These are phyloP conservation scores for Tiliqua scincoides DNA, from an alignment of 2,113 vertebrate genomes.

Conservation along the genomic window DNA sequence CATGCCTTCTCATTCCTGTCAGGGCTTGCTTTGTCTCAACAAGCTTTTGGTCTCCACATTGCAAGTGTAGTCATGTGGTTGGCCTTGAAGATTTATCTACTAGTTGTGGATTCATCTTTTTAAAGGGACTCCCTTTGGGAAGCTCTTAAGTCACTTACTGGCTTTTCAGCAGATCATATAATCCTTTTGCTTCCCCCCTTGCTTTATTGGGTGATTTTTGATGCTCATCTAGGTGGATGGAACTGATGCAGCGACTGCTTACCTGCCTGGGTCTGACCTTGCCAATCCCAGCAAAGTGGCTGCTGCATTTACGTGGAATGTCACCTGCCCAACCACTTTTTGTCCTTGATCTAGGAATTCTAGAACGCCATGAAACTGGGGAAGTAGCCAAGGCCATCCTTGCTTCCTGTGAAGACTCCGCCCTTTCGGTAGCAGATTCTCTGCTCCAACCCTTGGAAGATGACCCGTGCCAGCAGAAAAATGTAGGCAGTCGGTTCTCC, in stretches of 20 bases:
- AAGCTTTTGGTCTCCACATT: background rate
- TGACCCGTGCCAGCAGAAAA: slow-evolving; percentile 47
- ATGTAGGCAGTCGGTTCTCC: slow-evolving; percentile 48
- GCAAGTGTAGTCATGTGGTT: background rate
- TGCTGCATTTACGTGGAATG: background rate
- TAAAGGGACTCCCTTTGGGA: background rate
- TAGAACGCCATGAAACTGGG: slow-evolving; percentile 80
- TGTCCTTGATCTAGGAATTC: slow-evolving; percentile 67
- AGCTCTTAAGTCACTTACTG: background rate
- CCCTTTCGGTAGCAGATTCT: slow-evolving; percentile 57
- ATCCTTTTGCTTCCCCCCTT: background rate
- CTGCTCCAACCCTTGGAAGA: slow-evolving; percentile 48
- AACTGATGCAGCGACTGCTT: background rate
- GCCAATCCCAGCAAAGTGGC: background rate
- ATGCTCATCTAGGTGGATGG: background rate
- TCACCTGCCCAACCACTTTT: background rate
- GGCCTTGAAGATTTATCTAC: background rate
- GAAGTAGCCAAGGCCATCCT: slow-evolving; percentile 79
- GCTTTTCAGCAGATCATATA: background rate
- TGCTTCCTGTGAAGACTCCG: slow-evolving; percentile 68
- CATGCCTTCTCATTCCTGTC: background rate
- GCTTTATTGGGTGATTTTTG: background rate
- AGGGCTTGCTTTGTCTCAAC: background rate
- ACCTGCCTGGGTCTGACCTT: background rate
- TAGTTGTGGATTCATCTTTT: background rate